A percentile compares a stretch with the other conserved stretches of the same genome.
These are phyloP conservation scores for Agriopis aurantiaria DNA, from an alignment of 2,888 invertebrate genomes.

Conservation along the genomic window DNA sequence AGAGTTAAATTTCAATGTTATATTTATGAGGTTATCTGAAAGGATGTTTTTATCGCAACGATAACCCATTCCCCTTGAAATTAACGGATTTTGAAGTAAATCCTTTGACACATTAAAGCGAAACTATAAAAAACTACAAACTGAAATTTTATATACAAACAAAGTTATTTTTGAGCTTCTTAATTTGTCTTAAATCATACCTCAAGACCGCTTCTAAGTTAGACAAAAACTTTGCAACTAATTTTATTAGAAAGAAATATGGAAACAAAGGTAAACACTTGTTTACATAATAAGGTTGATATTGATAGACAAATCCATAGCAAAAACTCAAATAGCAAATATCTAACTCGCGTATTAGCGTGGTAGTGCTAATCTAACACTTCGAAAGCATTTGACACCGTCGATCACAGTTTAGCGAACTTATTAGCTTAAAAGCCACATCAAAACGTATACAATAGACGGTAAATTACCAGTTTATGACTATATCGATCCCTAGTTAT, in stretches of 20 bases:
- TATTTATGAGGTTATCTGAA: conserved; percentile 9
- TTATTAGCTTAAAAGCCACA: conserved; percentile 63
- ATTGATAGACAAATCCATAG: neutral
- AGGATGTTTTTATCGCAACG: conserved; percentile 26
- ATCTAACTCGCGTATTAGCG: conserved; percentile 20
- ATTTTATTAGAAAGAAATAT: no score
- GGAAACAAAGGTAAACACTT: neutral
- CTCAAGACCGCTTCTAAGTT: neutral
- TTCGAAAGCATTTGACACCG: conserved; percentile 43
- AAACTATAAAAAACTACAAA: conserved; percentile 6
- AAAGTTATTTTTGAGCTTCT: neutral
- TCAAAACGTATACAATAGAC: conserved; percentile 46
- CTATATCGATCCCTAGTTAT: conserved; percentile 51
- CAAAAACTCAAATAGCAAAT: conserved; percentile 7
- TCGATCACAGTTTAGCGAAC: conserved; percentile 41
- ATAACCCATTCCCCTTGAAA: conserved; percentile 22
- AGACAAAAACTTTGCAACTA: neutral
- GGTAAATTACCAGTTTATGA: conserved; percentile 60
- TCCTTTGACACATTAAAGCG: conserved; percentile 14
- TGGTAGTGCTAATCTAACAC: conserved; percentile 5
- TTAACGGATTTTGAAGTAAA: neutral
- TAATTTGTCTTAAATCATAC: neutral
- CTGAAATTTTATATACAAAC: neutral
- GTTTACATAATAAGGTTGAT: neutral
- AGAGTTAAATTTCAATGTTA: neutral